Conservation (phyloP, 1,140 invertebrate species). For the Drosophila carrolli region DNA sequence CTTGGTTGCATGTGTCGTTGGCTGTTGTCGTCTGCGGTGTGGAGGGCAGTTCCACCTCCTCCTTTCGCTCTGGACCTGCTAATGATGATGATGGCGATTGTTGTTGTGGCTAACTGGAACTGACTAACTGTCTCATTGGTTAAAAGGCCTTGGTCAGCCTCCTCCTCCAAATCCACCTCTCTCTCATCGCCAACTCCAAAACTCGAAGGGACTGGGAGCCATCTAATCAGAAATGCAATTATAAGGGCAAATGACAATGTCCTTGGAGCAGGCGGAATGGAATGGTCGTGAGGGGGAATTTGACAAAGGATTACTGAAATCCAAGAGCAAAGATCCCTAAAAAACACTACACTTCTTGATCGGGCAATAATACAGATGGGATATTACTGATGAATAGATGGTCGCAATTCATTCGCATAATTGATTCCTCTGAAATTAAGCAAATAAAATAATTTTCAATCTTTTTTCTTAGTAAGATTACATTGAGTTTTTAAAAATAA, state of each 20-base stretch:
- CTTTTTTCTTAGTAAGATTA: too few species aligned
- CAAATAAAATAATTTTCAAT: too few species aligned
- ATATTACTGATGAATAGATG: too few species aligned
- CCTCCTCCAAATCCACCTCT: not conserved
- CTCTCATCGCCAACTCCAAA: not conserved
- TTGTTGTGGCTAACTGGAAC: conserved; percentile 58
- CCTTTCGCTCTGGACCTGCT: not conserved
- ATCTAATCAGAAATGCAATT: conserved; percentile 76
- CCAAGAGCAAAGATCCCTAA: too few species aligned
- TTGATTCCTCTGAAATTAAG: too few species aligned
- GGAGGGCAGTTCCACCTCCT: not conserved
- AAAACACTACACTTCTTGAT: too few species aligned
- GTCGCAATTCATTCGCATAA: too few species aligned
- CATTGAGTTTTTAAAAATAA: too few species aligned
- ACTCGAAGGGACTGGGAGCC: conserved; percentile 7
- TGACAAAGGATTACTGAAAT: not conserved
- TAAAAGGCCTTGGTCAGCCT: conserved; percentile 13
- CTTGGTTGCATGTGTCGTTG: conserved; percentile 64
- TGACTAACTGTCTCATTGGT: conserved; percentile 48
- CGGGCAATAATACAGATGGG: too few species aligned
- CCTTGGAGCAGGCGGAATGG: conserved; percentile 1
- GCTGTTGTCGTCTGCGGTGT: conserved; percentile 34
- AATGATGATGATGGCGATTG: conserved; percentile 30
- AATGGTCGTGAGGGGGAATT: not conserved
- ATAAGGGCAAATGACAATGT: conserved; percentile 53